Evolutionary conservation across 2,797 vertebrate species (phyloP).

Genomic region (Setipinna tenuifilis): DNA sequence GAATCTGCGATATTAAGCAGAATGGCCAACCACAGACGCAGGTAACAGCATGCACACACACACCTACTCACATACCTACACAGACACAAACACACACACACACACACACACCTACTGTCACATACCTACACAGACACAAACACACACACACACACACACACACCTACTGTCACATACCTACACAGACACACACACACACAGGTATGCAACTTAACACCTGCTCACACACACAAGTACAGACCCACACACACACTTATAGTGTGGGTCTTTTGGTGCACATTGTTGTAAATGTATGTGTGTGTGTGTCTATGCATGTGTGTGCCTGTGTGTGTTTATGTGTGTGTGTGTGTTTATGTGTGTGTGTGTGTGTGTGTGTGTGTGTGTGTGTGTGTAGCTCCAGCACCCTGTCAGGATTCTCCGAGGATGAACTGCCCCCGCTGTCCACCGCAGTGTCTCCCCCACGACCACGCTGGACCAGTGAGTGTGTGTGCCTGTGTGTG

Average conservation of each 20-base stretch:
- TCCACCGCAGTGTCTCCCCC: not conserved
- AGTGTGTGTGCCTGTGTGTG: not conserved
- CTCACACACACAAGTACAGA: not conserved
- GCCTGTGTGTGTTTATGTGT: constrained; percentile 5
- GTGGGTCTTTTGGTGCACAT: not conserved
- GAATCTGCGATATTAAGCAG: not conserved
- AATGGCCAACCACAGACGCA: not conserved
- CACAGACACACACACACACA: not conserved
- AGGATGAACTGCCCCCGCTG: not conserved
- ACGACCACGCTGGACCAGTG: not conserved
- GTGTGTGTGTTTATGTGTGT: not conserved
- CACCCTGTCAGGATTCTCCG: not conserved
- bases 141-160: not conserved
- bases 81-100: too few relatives aligned
- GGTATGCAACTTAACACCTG: not conserved
- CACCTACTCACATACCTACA: not conserved
- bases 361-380: constrained; percentile 8
- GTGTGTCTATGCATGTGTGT: constrained; percentile 3
- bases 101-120: not conserved
- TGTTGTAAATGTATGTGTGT: not conserved
- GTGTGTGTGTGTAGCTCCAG: constrained; percentile 8
- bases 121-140: not conserved
- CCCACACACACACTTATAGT: too few relatives aligned
- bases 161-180: too few relatives aligned
- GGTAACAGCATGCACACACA: not conserved